phyloP scores from a whole-genome alignment of 2,888 invertebrate species.

The Chromoteleia sp. region DNA sequence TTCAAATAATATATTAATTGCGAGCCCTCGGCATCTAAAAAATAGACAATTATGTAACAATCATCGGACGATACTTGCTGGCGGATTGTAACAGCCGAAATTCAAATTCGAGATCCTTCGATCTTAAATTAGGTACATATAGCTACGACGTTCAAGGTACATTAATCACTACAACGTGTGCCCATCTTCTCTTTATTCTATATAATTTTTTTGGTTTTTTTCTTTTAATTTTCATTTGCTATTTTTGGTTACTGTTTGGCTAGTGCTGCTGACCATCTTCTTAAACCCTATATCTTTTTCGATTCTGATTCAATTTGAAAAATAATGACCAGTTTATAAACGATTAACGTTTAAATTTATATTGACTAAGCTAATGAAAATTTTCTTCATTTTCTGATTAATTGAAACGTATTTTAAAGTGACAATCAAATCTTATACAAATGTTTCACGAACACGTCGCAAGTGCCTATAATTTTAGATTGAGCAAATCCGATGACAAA shows the following conservation, averaged over 20 bases:
- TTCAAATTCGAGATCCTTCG: slow-evolving; percentile 71
- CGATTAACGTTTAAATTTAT: slow-evolving; percentile 15
- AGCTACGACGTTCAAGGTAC: slow-evolving; percentile 74
- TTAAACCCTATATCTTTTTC: slow-evolving; percentile 40
- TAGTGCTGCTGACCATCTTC: slow-evolving; percentile 46
- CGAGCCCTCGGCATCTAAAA: slow-evolving; percentile 31
- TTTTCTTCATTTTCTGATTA: slow-evolving; percentile 6
- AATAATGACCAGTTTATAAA: slow-evolving; percentile 6
- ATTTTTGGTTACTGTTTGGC: slow-evolving; percentile 39
- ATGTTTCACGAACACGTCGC: slow-evolving; percentile 30
- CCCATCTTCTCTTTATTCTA: slow-evolving; percentile 52
- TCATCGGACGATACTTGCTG: slow-evolving; percentile 66
- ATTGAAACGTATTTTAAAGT: slow-evolving; percentile 15
- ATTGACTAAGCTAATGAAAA: slow-evolving; percentile 30
- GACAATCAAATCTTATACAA: slow-evolving; percentile 33
- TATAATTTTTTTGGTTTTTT: slow-evolving; percentile 22
- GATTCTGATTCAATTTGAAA: slow-evolving; percentile 23
- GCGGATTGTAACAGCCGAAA: slow-evolving; percentile 69
- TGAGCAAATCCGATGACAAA: slow-evolving; percentile 59
- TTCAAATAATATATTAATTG: slow-evolving; percentile 38
- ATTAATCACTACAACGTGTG: slow-evolving; percentile 72
- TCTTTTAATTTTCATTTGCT: slow-evolving; percentile 15
- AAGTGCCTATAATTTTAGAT: slow-evolving; percentile 37
- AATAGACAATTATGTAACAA: slow-evolving; percentile 64
- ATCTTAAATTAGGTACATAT: slow-evolving; percentile 74